Base-by-base conservation (phyloP, 2,113 vertebrate genomes). In the Psophia crepitans region DNA sequence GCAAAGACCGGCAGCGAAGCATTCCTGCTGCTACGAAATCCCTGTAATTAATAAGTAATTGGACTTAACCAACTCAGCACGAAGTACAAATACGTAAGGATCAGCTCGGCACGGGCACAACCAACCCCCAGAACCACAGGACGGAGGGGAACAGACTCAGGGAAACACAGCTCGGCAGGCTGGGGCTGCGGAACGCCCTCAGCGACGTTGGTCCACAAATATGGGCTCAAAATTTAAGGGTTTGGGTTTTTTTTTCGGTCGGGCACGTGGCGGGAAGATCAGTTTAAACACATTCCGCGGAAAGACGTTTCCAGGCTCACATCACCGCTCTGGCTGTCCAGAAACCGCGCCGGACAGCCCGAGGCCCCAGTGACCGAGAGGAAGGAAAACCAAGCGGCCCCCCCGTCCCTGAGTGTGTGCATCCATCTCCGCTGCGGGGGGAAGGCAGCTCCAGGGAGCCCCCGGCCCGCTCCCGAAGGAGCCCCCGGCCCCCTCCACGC, bases 21-120 rank as follows among this genome's bases (percentile, higher is more conserved):
- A 27, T 20, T 73, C 84, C 57, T 21, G 87, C 74, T n/a, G 56
- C 78, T 60, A 1, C 1, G 44, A 89, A 65, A 83, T 65, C 60
- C 73, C 84, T 24, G 48, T 61, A 94, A 91, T 76, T 80, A 88
- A 92, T 60, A 73, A 76, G 46, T 33, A 77, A 74, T 65, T 57
- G 77, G 78, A 37, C 26, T 69, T 12, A 15, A 35, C 37, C 8
- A 5, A 53, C 53, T 93, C 16, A 6, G 89, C 79, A 87, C 8
- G 12, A 66, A 77, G 70, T 2, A 61, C 54, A 17, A 13, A 5
- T 2, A 3, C 3, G 6, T 4, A 11, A 23, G 68, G 84, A 51
- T 8, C 68, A 27, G 82, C 77, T 37, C 69, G 1, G 63, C 57
- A 5, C 4, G 3, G 41, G 30, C 63, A 51, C 46, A 37, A 18